Conservation (phyloP, 2,888 invertebrate species). For the Lycocerus yunnanus region DNA sequence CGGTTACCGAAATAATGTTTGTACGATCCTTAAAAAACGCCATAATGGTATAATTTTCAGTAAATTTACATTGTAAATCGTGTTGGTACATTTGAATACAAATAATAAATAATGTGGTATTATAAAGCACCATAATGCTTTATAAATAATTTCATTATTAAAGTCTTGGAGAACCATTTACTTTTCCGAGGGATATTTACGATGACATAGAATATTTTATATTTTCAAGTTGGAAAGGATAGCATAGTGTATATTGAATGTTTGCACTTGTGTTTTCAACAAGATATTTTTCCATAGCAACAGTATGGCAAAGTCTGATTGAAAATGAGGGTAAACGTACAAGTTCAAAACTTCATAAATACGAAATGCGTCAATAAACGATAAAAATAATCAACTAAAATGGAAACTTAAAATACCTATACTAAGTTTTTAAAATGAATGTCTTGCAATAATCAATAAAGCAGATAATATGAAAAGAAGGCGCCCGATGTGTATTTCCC, state of each 20-base stretch:
- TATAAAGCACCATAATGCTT: neutral
- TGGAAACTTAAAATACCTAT: conserved; percentile 9
- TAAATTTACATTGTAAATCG: neutral
- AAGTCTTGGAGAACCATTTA: conserved; percentile 2
- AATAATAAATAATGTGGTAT: neutral
- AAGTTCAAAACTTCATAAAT: conserved; percentile 26
- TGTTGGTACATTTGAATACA: neutral
- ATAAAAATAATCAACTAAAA: neutral
- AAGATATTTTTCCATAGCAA: conserved; percentile 3
- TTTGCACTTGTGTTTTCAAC: conserved; percentile 8
- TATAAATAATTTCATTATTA: conserved; percentile 6
- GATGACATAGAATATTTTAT: conserved; percentile 1
- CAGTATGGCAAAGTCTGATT: conserved; percentile 13
- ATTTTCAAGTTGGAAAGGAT: conserved; percentile 9
- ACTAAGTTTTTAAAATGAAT: conserved; percentile 41
- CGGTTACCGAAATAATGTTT: neutral
- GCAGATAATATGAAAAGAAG: conserved; percentile 5
- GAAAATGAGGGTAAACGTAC: conserved; percentile 8
- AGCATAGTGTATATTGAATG: conserved; percentile 1
- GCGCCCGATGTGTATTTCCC: conserved; percentile 26
- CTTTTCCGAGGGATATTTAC: neutral
- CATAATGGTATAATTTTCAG: neutral
- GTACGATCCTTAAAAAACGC: neutral
- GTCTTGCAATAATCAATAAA: conserved; percentile 41
- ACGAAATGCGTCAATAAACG: conserved; percentile 23